A percentile compares a stretch with the other conserved stretches of the same genome.
These are phyloP conservation scores for Chloropsis cyanopogon DNA, from an alignment of 2,113 vertebrate species.

Conservation along the genomic window DNA sequence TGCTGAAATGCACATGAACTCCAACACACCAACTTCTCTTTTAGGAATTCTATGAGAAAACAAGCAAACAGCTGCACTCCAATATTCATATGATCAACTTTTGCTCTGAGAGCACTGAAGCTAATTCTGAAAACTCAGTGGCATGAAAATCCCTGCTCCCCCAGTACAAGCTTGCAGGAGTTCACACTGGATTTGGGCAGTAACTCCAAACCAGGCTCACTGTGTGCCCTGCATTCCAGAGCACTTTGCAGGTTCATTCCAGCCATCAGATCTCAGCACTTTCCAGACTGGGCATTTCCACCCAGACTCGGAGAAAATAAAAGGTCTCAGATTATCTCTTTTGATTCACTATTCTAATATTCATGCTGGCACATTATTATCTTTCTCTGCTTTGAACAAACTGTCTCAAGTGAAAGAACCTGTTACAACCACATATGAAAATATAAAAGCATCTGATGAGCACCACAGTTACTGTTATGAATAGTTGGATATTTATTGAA, in stretches of 20 bases:
- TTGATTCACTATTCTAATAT: not conserved
- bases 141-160: not conserved
- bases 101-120: not conserved
- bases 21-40: not conserved
- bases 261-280: not conserved
- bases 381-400: not conserved
- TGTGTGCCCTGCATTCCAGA: not conserved
- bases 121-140: not conserved
- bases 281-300: not conserved
- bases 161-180: not conserved
- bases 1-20: not conserved
- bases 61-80: not conserved
- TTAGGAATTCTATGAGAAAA: not conserved
- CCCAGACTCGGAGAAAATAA: not conserved
- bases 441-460: not conserved
- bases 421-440: not conserved
- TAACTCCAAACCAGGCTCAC: constrained; percentile 1
- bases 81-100: not conserved
- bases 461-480: not conserved
- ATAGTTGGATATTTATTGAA: not conserved
- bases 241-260: not conserved
- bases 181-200: constrained; percentile 13
- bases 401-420: not conserved
- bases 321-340: not conserved
- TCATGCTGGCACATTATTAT: not conserved